Conservation (phyloP, 2,113 vertebrate genomes). For the Xiphophorus couchianus region DNA sequence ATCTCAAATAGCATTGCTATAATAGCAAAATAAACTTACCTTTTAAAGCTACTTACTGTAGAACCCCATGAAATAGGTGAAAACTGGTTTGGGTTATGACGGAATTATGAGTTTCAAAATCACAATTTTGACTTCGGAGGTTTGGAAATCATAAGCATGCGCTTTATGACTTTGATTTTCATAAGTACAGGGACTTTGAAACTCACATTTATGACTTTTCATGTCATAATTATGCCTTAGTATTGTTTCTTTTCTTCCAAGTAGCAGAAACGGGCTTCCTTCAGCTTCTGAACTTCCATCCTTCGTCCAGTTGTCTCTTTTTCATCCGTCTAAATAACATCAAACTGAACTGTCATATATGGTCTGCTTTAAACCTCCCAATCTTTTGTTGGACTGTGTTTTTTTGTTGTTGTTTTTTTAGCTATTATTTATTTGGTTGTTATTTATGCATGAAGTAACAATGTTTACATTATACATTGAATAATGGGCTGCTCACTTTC, state of each 20-base stretch:
- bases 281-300: background rate
- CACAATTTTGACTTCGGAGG: background rate
- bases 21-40: background rate
- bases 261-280: background rate
- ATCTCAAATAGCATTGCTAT: background rate
- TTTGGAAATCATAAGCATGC: background rate
- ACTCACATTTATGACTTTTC: background rate
- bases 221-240: background rate
- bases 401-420: constrained; percentile 4
- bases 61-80: background rate
- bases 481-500: constrained; percentile 45
- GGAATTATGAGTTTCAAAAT: too few relatives aligned
- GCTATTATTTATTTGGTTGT: constrained; percentile 65
- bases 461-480: constrained; percentile 73
- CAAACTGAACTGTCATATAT: constrained; percentile 19
- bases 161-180: background rate
- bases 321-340: constrained; percentile 9
- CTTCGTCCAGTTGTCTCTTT: background rate
- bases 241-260: constrained; percentile 15
- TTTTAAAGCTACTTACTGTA: background rate
- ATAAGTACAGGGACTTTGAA: background rate
- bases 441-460: constrained; percentile 70
- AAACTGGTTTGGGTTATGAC: too few relatives aligned
- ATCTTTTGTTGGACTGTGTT: constrained; percentile 22
- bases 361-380: constrained; percentile 17